Base-by-base conservation (phyloP, 2,888 invertebrate genomes). In the Priocnemis perturbator region DNA sequence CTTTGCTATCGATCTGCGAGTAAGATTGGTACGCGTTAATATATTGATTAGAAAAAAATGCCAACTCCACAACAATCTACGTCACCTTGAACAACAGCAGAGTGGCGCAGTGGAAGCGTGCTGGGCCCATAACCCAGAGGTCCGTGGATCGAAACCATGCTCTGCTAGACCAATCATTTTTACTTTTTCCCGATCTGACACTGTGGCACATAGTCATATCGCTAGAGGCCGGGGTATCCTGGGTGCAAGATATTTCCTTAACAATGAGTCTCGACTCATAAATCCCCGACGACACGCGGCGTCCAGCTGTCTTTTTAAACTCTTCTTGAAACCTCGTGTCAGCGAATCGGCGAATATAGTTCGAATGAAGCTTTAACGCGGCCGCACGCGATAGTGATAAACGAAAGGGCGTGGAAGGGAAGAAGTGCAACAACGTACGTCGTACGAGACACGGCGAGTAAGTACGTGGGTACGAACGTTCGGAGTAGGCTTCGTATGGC, bases 81-180 rank as follows among this genome's bases (percentile, higher is more conserved):
- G 14, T 20, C 5, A 53, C 23, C 20, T 53, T 5, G 20, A 37
- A 19, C 21, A n/a, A 15, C 37, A 85, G 85, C 85, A 85, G 86
- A 86, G 86, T 86, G 86, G 86, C 86, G 86, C 86, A 86, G 86
- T 85, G 85, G 85, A 86, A 86, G 86, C 86, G 86, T 86, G 86
- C 84, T 86, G 86, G 85, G 85, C 85, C 85, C 85, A 86, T 86
- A 86, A 86, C 85, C 86, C 85, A 87, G 84, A 85, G 85, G 85
- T 84, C 85, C 86, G 85, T 85, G 83, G 85, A 86, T 86, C 85
- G 85, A 86, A 86, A 86, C 83, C 83, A 85, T 81, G 86, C 82
- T 86, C 86, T 85, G 85, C 86, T 84, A 83, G 60, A 11, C 52
- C 19, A 26, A 19, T 59, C 65, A 57, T 53, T 45, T 59, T 26